These are phyloP conservation scores for Turdus rufiventris DNA, from an alignment of 2,113 vertebrate species.

Conservation along the genomic window DNA sequence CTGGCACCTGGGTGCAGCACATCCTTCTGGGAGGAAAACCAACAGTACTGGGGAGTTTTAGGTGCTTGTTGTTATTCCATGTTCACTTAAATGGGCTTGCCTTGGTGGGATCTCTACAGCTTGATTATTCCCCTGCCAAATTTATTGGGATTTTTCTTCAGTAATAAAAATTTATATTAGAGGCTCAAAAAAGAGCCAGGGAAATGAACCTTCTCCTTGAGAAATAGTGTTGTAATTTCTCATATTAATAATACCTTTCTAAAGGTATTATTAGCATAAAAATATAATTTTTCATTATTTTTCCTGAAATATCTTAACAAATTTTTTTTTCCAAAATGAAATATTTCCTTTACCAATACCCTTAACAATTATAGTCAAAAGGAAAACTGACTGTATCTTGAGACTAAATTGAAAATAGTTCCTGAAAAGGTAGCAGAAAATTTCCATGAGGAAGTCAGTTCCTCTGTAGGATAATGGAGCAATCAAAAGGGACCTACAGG, in stretches of 20 bases:
- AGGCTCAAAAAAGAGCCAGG: neutral
- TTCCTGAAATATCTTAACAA: neutral
- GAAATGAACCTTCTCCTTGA: neutral
- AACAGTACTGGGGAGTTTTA: fast-evolving
- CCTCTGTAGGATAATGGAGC: neutral
- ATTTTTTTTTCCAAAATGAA: neutral
- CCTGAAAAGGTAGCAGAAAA: neutral
- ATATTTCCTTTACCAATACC: neutral
- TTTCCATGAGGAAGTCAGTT: neutral
- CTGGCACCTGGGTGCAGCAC: neutral
- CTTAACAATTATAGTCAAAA: neutral
- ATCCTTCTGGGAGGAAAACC: neutral
- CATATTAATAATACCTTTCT: neutral
- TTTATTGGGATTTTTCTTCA: neutral
- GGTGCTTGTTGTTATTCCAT: neutral
- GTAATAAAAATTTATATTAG: neutral
- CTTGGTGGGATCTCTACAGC: neutral
- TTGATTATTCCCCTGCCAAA: neutral
- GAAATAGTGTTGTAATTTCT: neutral
- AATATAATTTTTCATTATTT: fast-evolving
- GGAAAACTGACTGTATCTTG: neutral
- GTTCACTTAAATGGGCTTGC: neutral
- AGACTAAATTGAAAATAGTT: neutral
- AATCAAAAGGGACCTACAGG: neutral
- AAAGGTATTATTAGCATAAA: neutral